Base-by-base conservation (phyloP, 2,888 invertebrate species). In the Zelleria hepariella region DNA sequence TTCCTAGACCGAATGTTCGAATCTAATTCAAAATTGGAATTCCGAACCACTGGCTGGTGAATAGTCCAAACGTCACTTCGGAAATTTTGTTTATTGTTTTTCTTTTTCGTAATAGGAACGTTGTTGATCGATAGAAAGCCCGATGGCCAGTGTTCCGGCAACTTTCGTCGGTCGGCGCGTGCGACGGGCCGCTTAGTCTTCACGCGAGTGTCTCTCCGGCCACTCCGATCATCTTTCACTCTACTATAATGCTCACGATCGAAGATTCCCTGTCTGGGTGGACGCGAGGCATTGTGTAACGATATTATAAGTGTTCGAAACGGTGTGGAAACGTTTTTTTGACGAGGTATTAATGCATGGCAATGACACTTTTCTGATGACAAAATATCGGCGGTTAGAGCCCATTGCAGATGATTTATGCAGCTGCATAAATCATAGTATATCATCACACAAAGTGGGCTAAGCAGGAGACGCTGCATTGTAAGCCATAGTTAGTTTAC, bases 151-250 rank as follows among this genome's bases (percentile, higher is more conserved):
- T 73, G 74, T 77, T 75, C 77, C 74, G 77, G 72, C 62, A 65
- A 81, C 80, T 82, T 79, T 78, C 80, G 71, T 80, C 69, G 75
- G 75, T 80, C 54, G 24, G 73, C 67, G 75, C 75, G 81, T 85
- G 86, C 84, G 81, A 82, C 79, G 63, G 70, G 71, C 73, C 78
- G 80, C 77, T 75, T 65, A 61, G 75, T 70, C 75, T 75, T 69
- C 67, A 68, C 70, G 73, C 72, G 77, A 85, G 78, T 85, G 68
- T 69, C 68, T 67, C 68, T 70, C 72, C 54, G 48, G 54, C 32
- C 47, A 54, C 23, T 56, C 20, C 32, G 27, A 32, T 49, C 20
- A 18, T 49, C 49, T 49, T 21, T 49, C 49, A 49, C 49, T 49
- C 7, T 21, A 42, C 21, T 47, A 20, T 56, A 42, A 56, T 54